Evolutionary conservation across 2,888 invertebrate species (phyloP).

Genomic region (Amphipyra berbera): DNA sequence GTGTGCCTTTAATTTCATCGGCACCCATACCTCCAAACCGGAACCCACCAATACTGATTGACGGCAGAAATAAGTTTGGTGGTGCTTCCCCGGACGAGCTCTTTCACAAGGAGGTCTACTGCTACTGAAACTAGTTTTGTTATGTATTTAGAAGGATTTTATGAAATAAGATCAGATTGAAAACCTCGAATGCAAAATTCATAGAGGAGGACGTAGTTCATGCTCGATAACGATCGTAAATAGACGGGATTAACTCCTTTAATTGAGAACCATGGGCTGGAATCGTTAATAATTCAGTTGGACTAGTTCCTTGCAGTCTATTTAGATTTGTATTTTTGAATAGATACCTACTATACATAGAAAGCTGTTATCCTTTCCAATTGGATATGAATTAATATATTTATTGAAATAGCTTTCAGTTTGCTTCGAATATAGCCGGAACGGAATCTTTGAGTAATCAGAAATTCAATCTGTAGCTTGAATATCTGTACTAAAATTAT

Average conservation of each 20-base stretch:
- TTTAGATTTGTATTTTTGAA: slow-evolving; percentile 12
- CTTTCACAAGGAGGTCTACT: too few species aligned
- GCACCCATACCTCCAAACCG: too few species aligned
- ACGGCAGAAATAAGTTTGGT: too few species aligned
- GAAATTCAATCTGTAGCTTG: neutral
- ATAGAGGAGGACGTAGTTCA: neutral
- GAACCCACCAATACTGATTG: too few species aligned
- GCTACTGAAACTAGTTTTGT: too few species aligned
- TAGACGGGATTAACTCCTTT: slow-evolving; percentile 1
- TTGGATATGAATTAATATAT: neutral
- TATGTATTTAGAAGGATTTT: slow-evolving; percentile 1
- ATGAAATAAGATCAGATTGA: neutral
- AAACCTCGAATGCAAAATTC: neutral
- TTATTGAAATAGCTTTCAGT: neutral
- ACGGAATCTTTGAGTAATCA: slow-evolving; percentile 6
- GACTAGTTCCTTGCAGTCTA: slow-evolving; percentile 16
- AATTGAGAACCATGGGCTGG: slow-evolving; percentile 5
- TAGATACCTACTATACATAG: neutral
- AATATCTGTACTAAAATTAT: slow-evolving; percentile 12
- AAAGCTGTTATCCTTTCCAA: neutral
- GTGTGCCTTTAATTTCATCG: too few species aligned
- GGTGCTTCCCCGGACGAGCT: too few species aligned
- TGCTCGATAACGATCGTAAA: slow-evolving; percentile 8
- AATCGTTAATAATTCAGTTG: neutral
- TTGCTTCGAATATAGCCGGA: neutral